Conservation (phyloP, 2,113 vertebrate species). For the Coptodon rendalli region DNA sequence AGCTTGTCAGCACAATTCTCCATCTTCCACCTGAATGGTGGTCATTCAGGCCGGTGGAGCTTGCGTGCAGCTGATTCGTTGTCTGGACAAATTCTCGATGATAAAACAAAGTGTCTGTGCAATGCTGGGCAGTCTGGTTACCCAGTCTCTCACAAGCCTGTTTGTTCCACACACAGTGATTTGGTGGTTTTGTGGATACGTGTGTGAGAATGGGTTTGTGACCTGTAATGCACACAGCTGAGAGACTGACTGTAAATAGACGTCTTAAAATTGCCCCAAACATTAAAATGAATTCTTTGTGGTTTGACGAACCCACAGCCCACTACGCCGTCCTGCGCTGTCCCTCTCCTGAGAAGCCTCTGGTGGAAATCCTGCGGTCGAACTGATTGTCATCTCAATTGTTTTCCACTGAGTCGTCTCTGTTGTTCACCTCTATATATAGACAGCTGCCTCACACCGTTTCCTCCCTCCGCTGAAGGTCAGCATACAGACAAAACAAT, state of each 20-base stretch:
- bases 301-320: neutral
- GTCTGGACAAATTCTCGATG: neutral
- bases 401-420: constrained; percentile 32
- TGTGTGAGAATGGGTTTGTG: neutral
- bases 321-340: neutral
- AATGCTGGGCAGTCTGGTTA: neutral
- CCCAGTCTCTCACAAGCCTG: neutral
- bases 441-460: neutral
- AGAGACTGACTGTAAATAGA: neutral
- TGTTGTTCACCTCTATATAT: constrained; percentile 43
- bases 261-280: neutral
- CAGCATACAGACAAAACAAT: constrained; percentile 38
- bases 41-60: neutral
- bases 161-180: constrained; percentile 1
- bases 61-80: constrained; percentile 16
- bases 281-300: neutral
- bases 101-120: neutral
- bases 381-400: constrained; percentile 44
- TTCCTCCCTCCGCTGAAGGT: constrained; percentile 27
- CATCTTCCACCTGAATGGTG: constrained; percentile 15
- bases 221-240: neutral
- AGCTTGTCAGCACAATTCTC: constrained; percentile 1
- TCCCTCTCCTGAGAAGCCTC: constrained; percentile 5
- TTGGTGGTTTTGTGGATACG: neutral
- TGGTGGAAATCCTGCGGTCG: constrained; percentile 70